Base-by-base conservation (phyloP, 2,797 vertebrate genomes). In the Rhyacichthys aspro region DNA sequence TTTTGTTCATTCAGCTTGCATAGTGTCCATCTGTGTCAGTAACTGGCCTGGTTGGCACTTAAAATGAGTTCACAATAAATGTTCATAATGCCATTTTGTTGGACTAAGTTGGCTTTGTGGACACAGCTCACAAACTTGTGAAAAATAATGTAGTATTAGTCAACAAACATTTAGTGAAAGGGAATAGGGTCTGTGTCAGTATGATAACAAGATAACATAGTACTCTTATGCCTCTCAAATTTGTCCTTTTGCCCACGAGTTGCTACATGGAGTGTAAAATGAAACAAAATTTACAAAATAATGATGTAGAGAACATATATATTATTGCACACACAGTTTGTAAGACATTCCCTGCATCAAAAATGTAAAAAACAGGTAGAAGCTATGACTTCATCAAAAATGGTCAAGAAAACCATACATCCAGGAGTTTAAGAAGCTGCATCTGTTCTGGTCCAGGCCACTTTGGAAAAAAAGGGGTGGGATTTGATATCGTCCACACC, bases 401-500 rank as follows among this genome's bases (percentile, higher is more conserved):
- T 33, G 4, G 5, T 17, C 16, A 16, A 49, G 8, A 17, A 43
- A 43, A 43, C 8, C 2, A 8, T 8, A 5, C 42, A 49, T 49
- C 17, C 12, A 12, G 49, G 11, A 2, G 10, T 53, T 53, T 53
- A 53, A 5, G 50, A 39, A 39, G 36, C 50, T 41, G 50, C 18
- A 69, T 74, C 89, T 89, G 97, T 76, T 86, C 36, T 93, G 83
- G 92, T 85, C 97, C 96, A 98, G 76, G 93, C 88, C 86, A 96
- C 92, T 42, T 77, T 90, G 73, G 91, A 87, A 78, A 99, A 99
- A 88, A 99, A 98, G 0, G 97, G 97, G 80, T 98, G 97, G 59
- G 97, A 96, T 87, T 96, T 98, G 83, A 99, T 97, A 69, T 98
- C 97, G 79, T 99, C 97, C 49, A 93, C 95, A 19, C 96, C 97